Conservation (phyloP, 2,113 vertebrate genomes). For the Embiotoca jacksoni region DNA sequence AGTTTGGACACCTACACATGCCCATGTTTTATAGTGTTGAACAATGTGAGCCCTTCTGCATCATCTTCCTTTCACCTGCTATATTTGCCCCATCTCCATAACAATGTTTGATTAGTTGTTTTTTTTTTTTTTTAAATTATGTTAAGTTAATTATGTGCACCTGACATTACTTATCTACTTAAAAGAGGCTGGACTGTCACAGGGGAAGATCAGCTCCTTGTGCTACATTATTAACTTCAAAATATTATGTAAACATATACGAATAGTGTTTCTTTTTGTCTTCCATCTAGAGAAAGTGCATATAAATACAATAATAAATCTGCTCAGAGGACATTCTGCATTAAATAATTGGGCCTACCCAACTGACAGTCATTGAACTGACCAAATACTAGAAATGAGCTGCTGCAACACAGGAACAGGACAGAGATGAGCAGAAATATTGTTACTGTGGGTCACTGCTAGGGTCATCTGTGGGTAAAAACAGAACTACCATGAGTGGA, state of each 20-base stretch:
- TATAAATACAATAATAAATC: background rate
- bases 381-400: slow-evolving; percentile 1
- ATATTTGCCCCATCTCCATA: background rate
- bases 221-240: background rate
- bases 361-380: background rate
- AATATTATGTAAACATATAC: too few species aligned
- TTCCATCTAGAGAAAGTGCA: background rate
- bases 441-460: background rate
- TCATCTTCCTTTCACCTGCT: too few species aligned
- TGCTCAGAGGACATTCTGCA: background rate
- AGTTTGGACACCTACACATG: too few species aligned
- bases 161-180: background rate
- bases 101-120: background rate
- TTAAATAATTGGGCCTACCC: background rate
- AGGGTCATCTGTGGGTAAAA: slow-evolving; percentile 21
- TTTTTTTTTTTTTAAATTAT: background rate
- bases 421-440: background rate
- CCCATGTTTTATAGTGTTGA: too few species aligned
- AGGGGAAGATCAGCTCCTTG: background rate
- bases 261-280: background rate
- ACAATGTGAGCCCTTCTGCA: too few species aligned
- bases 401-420: background rate
- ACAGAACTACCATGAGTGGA: background rate
- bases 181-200: too few species aligned
- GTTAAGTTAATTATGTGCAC: background rate